Conservation (phyloP, 2,888 invertebrate genomes). For the Agapetus fuscipes region DNA sequence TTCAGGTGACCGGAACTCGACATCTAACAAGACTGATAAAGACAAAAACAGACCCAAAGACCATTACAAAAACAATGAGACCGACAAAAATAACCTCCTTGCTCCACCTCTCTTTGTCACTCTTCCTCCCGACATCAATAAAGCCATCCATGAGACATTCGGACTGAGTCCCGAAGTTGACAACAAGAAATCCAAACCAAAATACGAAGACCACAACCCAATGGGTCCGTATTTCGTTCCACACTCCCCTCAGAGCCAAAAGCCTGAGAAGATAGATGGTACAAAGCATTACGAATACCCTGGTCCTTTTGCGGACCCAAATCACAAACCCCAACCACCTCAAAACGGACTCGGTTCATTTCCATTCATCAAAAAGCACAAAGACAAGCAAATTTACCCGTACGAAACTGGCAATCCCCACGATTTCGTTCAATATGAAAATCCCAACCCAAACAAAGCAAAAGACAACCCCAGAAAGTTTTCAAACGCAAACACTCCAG, state of each 20-base stretch:
- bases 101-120: conserved; percentile 18
- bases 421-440: conserved; percentile 7
- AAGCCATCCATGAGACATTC: conserved; percentile 18
- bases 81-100: conserved; percentile 16
- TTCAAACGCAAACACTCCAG: conserved; percentile 5
- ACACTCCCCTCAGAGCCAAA: conserved; percentile 5
- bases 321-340: conserved; percentile 17
- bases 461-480: conserved; percentile 14
- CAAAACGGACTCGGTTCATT: conserved; percentile 17
- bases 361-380: conserved; percentile 21
- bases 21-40: conserved; percentile 8
- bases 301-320: conserved; percentile 20
- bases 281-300: conserved; percentile 20
- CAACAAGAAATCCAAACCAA: conserved; percentile 13
- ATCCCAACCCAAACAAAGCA: conserved; percentile 5
- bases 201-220: conserved; percentile 9
- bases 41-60: conserved; percentile 15
- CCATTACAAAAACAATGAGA: conserved; percentile 14
- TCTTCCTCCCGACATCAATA: conserved; percentile 19
- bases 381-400: conserved; percentile 17
- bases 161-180: conserved; percentile 13
- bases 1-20: conserved; percentile 14
- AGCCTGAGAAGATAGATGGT: conserved; percentile 13
- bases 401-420: conserved; percentile 7
- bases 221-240: conserved; percentile 9